Evolutionary conservation across 2,113 vertebrate species (phyloP), one percentile per base, ranked within the genome.

Genomic region (Microtus pennsylvanicus): DNA sequence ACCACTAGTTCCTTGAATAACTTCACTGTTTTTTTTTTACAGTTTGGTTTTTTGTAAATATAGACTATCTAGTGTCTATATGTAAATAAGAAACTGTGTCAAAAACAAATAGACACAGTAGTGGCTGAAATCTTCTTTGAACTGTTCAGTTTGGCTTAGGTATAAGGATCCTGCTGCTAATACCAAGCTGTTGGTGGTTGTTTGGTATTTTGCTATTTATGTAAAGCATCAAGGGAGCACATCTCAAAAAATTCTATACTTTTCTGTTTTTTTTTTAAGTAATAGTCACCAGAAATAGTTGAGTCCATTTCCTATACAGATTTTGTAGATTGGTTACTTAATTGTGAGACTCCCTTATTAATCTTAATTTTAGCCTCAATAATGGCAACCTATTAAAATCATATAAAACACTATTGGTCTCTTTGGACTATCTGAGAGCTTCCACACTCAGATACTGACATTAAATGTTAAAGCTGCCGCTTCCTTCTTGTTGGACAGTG

Each of bases 281-380:
- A 78, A 8, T 81, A 67, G 8, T 17, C 22, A 89, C 17, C 67
- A 65, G 74, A 70, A 87, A 92, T 30, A 52, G 38, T 12, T 89
- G 14, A 94, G 2, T 61, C 50, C 6, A 74, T 42, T 89, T 38
- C 81, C 52, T 74, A 30, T 72, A 9, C 58, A 19, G 4, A 89
- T 96, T 78, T 91, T 93, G 87, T 80, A 24, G 24, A 72, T 81
- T 92, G 81, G 6, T 45, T 76, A 75, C 22, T 91, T 95, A 91
- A 21, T 92, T 90, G 3, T 81, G n/a, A 9, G 24, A 9, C 28
- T 93, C 55, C 67, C 50, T 86, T 80, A 83, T 67, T 81, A 89
- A 85, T 90, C 86, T 89, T 78, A 8, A 92, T 95, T 90, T 87
- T 30, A 90, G n/a, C 47, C 77, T 95, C 72, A 96, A 45, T 81